These are phyloP conservation scores for Heliothis virescens DNA, from an alignment of 1,140 invertebrate genomes.

Conservation along the genomic window DNA sequence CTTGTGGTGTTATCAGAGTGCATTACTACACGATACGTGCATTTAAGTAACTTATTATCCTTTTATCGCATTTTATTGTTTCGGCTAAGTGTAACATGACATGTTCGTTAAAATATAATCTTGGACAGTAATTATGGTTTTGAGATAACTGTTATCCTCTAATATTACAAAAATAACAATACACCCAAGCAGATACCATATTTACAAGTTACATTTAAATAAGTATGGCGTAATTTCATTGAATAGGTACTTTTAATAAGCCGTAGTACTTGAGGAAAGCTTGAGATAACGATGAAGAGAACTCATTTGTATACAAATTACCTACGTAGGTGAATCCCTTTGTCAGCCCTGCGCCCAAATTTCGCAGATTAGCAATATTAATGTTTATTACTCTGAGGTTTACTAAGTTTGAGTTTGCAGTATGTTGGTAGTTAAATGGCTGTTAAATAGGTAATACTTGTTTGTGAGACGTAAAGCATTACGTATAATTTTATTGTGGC, in stretches of 20 bases:
- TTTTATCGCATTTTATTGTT: conserved; percentile 20
- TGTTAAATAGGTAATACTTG: too few relatives aligned
- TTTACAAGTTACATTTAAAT: too few relatives aligned
- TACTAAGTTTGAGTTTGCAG: conserved; percentile 20
- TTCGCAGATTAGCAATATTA: conserved; percentile 32
- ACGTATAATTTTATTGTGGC: conserved; percentile 11
- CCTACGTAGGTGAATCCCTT: conserved; percentile 15
- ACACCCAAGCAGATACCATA: too few relatives aligned
- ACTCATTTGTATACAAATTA: conserved; percentile 35
- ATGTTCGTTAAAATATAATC: conserved; percentile 9
- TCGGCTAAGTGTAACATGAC: neutral
- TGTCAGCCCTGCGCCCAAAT: conserved; percentile 27
- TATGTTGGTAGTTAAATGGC: neutral
- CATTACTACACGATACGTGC: conserved; percentile 11
- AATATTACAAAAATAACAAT: neutral
- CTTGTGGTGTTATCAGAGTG: conserved; percentile 28
- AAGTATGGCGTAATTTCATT: too few relatives aligned
- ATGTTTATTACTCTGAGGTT: conserved; percentile 29
- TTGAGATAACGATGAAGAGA: conserved; percentile 20
- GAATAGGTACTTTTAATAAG: neutral
- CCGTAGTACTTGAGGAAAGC: neutral
- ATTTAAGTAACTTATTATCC: conserved; percentile 24
- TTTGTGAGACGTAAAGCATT: conserved; percentile 27
- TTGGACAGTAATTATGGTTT: neutral
- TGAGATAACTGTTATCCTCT: neutral